Percentiles rank a stretch among this genome's conserved stretches.
These are phyloP conservation scores for Esox niger DNA, from an alignment of 2,113 vertebrate genomes.

Conservation along the genomic window DNA sequence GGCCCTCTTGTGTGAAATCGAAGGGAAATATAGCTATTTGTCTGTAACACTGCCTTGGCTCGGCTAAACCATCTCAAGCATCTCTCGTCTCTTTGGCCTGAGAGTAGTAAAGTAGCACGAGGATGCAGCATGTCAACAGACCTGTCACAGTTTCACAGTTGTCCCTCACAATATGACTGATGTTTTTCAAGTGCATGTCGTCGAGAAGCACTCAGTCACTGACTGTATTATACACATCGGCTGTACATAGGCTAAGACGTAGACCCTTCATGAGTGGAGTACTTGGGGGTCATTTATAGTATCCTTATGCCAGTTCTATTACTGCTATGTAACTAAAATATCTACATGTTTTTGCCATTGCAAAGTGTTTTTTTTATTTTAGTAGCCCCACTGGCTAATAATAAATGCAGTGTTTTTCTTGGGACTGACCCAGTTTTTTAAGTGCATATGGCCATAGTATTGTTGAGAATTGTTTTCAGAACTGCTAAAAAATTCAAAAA, in stretches of 20 bases:
- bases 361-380: conserved; percentile 46
- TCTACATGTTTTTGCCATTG: conserved; percentile 39
- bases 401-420: conserved; percentile 39
- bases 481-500: conserved; percentile 5
- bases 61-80: not conserved
- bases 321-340: conserved; percentile 50
- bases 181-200: conserved; percentile 1
- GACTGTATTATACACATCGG: conserved; percentile 38
- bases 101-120: not conserved
- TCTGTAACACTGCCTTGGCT: conserved; percentile 7
- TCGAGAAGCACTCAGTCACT: conserved; percentile 15
- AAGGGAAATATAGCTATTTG: conserved; percentile 37
- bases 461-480: conserved; percentile 14
- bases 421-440: conserved; percentile 25
- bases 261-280: conserved; percentile 39
- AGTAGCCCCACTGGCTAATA: conserved; percentile 34
- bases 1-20: conserved; percentile 44
- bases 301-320: conserved; percentile 35
- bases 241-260: conserved; percentile 56
- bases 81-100: conserved; percentile 2
- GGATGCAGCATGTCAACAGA: not conserved
- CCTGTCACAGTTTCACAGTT: not conserved
- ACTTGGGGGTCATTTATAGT: conserved; percentile 16
- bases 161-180: not conserved
- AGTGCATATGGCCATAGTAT: conserved; percentile 16